Conservation (phyloP, 1,140 invertebrate species). For the Brachionus sp. region DNA sequence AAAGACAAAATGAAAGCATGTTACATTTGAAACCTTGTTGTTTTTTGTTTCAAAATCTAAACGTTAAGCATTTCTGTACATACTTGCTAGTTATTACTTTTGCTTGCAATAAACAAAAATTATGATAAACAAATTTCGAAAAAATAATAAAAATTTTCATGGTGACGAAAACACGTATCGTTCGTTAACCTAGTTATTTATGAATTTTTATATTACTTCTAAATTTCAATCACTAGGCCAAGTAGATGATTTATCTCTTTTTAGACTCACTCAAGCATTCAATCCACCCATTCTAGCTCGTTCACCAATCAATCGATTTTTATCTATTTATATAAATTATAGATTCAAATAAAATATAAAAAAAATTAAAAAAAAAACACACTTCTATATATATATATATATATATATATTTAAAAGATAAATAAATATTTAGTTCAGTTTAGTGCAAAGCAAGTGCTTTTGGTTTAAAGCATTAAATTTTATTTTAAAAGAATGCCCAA, state of each 20-base stretch:
- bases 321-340: constrained; percentile 1
- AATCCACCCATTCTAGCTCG: not conserved
- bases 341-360: not conserved
- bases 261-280: constrained; percentile 21
- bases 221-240: not conserved
- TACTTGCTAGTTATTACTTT: not conserved
- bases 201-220: not conserved
- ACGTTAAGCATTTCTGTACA: not conserved
- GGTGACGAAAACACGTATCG: constrained; percentile 19
- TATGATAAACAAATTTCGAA: constrained; percentile 12
- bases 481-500: constrained; percentile 15
- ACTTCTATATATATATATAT: too few species aligned
- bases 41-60: not conserved
- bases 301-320: not conserved
- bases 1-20: not conserved
- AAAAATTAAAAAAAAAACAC: not conserved
- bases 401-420: not conserved
- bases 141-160: constrained; percentile 16
- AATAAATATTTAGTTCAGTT: not conserved
- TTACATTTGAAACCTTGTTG: not conserved
- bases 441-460: not conserved
- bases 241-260: not conserved
- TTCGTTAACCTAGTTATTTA: not conserved
- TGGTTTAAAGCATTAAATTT: not conserved
- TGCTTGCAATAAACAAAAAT: constrained; percentile 9